A percentile compares a stretch with the other conserved stretches of the same genome.
These are phyloP conservation scores for Hemichromis elongatus DNA, from an alignment of 2,113 vertebrate genomes.

Conservation along the genomic window DNA sequence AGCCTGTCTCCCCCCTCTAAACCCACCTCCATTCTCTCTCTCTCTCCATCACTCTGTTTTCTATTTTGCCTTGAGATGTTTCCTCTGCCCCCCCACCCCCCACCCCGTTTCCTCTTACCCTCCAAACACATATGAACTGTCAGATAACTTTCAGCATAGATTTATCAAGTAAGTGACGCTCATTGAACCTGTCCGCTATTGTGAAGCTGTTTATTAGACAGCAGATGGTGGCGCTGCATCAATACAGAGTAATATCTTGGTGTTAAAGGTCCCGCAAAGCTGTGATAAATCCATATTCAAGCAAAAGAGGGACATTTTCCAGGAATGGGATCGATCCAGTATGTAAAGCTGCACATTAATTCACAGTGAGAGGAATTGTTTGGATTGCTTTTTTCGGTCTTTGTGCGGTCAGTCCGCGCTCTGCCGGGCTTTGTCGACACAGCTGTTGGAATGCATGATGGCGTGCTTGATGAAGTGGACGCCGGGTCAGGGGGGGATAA, in stretches of 20 bases:
- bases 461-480: conserved; percentile 55
- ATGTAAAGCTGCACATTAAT: conserved; percentile 26
- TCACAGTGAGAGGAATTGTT: neutral
- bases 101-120: neutral
- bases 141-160: conserved; percentile 45
- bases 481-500: conserved; percentile 59
- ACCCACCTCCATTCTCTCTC: conserved; percentile 28
- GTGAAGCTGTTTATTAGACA: conserved; percentile 10
- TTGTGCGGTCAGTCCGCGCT: neutral
- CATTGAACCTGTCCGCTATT: conserved; percentile 23
- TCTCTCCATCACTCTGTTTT: conserved; percentile 51
- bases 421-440: conserved; percentile 14
- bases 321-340: neutral
- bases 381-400: neutral
- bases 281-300: neutral
- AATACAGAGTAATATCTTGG: neutral
- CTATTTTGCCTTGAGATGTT: conserved; percentile 49
- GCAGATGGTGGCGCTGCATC: neutral
- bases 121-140: conserved; percentile 38
- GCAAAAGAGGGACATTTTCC: neutral
- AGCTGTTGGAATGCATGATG: conserved; percentile 48
- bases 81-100: neutral
- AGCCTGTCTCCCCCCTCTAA: conserved; percentile 34
- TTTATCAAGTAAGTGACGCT: conserved; percentile 32
- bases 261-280: neutral